A percentile compares a stretch with the other conserved stretches of the same genome.
Evolutionary conservation across 2,797 vertebrate species (phyloP).

Genomic region (Clarias fuscus): DNA sequence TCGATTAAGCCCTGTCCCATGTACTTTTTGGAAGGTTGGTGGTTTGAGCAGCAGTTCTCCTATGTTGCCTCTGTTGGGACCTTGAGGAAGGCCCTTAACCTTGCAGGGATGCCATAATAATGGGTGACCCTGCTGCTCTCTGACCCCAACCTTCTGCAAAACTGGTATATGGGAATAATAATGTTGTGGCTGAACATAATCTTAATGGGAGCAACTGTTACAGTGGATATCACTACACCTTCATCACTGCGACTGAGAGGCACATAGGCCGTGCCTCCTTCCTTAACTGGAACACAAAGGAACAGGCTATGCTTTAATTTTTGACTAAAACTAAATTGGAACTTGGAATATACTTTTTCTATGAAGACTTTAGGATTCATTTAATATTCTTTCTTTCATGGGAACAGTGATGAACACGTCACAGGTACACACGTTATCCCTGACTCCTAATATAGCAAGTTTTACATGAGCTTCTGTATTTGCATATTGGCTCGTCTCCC

Average conservation of each 20-base stretch:
- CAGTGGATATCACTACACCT: background rate
- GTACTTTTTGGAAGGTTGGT: too few species aligned
- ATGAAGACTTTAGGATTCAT: background rate
- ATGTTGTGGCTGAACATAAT: too few species aligned
- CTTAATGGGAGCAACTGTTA: too few species aligned
- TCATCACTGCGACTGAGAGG: background rate
- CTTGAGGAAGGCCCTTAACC: too few species aligned
- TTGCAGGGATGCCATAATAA: too few species aligned
- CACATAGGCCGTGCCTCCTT: background rate
- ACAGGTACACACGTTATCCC: slow-evolving; percentile 9
- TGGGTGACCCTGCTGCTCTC: too few species aligned
- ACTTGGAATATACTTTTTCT: background rate
- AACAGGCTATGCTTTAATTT: background rate
- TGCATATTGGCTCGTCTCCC: slow-evolving; percentile 13
- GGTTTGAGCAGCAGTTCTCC: too few species aligned
- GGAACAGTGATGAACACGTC: background rate
- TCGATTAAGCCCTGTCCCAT: too few species aligned
- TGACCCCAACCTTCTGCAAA: too few species aligned
- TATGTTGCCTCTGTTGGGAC: too few species aligned
- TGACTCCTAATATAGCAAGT: slow-evolving; percentile 3
- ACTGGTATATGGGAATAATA: too few species aligned
- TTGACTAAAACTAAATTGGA: background rate
- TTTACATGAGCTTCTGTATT: slow-evolving; percentile 18
- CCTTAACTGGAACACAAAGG: background rate
- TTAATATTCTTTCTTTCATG: slow-evolving; percentile 7